Evolutionary conservation across 2,888 invertebrate species (phyloP).

Genomic region (Drosophila recens): DNA sequence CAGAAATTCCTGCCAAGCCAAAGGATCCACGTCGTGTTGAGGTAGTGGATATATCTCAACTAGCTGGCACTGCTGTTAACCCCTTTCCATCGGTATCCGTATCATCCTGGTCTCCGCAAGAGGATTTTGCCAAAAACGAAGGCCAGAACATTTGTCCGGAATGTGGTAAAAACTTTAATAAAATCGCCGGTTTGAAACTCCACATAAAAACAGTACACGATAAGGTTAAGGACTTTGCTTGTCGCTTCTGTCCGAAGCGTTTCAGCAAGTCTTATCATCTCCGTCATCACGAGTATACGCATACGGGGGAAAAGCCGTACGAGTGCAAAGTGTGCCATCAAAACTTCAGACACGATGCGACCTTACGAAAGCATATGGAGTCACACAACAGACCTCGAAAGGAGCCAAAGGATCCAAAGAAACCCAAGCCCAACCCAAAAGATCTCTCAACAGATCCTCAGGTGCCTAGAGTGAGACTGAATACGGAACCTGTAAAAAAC

Average conservation of each 20-base stretch:
- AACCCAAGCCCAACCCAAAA: neutral
- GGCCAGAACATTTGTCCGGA: constrained; percentile 83
- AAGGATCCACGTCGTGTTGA: constrained; percentile 47
- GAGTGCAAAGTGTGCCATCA: constrained; percentile 79
- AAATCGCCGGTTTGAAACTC: constrained; percentile 80
- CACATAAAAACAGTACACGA: constrained; percentile 83
- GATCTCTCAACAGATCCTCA: neutral
- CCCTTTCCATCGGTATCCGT: constrained; percentile 81
- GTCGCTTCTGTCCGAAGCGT: constrained; percentile 82
- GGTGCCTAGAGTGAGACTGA: constrained; percentile 18
- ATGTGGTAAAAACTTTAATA: constrained; percentile 82
- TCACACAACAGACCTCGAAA: constrained; percentile 72
- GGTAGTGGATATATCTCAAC: constrained; percentile 77
- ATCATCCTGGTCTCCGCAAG: constrained; percentile 82
- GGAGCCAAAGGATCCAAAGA: constrained; percentile 36
- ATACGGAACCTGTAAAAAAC: constrained; percentile 28
- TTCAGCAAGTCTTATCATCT: constrained; percentile 84
- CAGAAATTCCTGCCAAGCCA: neutral
- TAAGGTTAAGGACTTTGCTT: constrained; percentile 83
- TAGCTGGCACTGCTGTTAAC: constrained; percentile 82
- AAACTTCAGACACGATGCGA: constrained; percentile 81
- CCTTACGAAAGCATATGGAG: constrained; percentile 81
- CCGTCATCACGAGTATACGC: constrained; percentile 84
- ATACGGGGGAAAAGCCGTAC: constrained; percentile 84
- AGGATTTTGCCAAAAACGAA: constrained; percentile 83